Percentiles rank a stretch among this genome's conserved stretches.
phyloP scores from a whole-genome alignment of 2,888 invertebrate genomes.

The Acleris emargana region DNA sequence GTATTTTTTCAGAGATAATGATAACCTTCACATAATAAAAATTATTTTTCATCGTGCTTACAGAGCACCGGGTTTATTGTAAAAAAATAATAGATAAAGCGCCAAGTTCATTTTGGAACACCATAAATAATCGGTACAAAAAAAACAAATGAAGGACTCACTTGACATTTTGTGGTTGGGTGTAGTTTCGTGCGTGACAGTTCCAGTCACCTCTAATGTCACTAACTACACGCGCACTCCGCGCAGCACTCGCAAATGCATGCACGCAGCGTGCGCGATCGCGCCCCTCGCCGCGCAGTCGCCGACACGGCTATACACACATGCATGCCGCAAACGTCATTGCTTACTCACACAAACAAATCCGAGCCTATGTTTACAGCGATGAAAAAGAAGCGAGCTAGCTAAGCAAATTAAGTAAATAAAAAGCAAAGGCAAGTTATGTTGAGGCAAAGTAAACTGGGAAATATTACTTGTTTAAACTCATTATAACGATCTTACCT shows the following conservation, averaged over 20 bases:
- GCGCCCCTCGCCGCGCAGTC: slow-evolving; percentile 43
- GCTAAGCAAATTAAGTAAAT: slow-evolving; percentile 1
- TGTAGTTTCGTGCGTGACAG: slow-evolving; percentile 75
- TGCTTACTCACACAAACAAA: slow-evolving; percentile 44
- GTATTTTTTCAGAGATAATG: slow-evolving; percentile 21
- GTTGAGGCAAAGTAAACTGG: not conserved
- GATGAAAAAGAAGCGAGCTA: slow-evolving; percentile 9
- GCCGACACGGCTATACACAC: slow-evolving; percentile 50
- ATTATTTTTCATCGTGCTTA: slow-evolving; percentile 4
- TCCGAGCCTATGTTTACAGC: slow-evolving; percentile 38
- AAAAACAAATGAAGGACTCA: slow-evolving; percentile 50
- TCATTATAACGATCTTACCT: no score
- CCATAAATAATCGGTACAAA: not conserved
- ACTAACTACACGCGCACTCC: slow-evolving; percentile 76
- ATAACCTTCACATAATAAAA: slow-evolving; percentile 19
- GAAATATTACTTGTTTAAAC: no score
- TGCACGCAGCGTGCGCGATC: slow-evolving; percentile 65
- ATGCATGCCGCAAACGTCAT: slow-evolving; percentile 47
- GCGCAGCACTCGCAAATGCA: slow-evolving; percentile 73
- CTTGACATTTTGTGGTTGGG: slow-evolving; percentile 80
- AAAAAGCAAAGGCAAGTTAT: not conserved
- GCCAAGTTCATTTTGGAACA: no score
- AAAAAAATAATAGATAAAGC: not conserved
- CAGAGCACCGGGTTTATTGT: not conserved
- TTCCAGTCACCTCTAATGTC: slow-evolving; percentile 71